Conservation (phyloP, 2,888 invertebrate genomes). For the Amphipoea oculea region DNA sequence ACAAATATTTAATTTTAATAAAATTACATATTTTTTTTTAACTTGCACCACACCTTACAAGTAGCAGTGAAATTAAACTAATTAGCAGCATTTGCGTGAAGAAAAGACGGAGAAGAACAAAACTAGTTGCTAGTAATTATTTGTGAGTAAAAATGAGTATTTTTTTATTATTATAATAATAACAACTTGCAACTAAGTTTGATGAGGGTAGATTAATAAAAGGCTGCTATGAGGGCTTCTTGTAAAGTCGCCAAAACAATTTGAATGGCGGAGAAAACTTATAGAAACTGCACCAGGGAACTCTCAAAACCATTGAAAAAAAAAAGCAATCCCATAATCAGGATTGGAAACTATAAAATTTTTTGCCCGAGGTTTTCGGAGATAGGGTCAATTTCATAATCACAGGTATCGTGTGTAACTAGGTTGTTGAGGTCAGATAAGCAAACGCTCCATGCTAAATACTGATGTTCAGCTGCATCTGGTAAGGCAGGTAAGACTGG, state of each 20-base stretch:
- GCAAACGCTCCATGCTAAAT: too few relatives aligned
- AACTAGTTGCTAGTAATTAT: conserved; percentile 25
- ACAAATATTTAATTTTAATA: neutral
- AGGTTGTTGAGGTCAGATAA: neutral
- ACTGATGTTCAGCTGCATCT: neutral
- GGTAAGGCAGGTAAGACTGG: neutral
- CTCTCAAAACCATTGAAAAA: neutral
- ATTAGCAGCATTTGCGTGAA: conserved; percentile 71
- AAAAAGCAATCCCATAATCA: neutral
- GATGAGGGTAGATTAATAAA: neutral
- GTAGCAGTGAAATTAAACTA: conserved; percentile 69
- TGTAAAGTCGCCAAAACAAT: too few relatives aligned
- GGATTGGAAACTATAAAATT: neutral
- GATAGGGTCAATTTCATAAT: neutral
- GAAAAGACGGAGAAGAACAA: conserved; percentile 59
- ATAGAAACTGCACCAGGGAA: neutral
- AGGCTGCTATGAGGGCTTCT: neutral
- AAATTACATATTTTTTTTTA: neutral
- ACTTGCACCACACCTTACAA: conserved; percentile 55
- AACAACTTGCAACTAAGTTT: neutral
- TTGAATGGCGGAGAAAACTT: neutral
- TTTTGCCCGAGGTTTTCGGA: neutral
- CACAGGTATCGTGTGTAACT: neutral
- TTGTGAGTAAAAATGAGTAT: conserved; percentile 1
- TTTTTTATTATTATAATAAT: neutral